Evolutionary conservation across 1,140 invertebrate genomes (phyloP).

Genomic region (Vanessa tameamea): DNA sequence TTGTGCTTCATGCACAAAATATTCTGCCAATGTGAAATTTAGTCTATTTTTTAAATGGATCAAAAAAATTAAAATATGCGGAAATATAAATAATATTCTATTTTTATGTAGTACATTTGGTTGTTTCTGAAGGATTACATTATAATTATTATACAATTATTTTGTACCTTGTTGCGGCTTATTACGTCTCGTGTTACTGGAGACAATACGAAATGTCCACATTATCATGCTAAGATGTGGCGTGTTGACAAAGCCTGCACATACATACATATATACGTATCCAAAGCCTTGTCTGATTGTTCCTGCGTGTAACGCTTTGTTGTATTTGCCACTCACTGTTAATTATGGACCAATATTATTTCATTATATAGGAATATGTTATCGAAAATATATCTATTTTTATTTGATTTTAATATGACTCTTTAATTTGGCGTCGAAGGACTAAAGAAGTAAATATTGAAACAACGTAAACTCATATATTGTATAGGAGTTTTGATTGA

Average conservation of each 20-base stretch:
- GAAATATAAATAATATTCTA: too few relatives aligned
- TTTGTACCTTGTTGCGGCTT: constrained; percentile 24
- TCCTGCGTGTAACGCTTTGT: not conserved
- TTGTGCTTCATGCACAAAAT: too few relatives aligned
- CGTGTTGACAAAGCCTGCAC: constrained; percentile 24
- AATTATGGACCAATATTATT: not conserved
- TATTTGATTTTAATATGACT: not conserved
- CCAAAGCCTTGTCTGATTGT: constrained; percentile 1
- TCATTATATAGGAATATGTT: not conserved
- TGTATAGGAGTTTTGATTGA: not conserved
- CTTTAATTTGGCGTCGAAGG: too few relatives aligned
- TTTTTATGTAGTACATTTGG: not conserved
- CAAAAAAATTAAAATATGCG: too few relatives aligned
- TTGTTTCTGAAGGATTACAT: not conserved
- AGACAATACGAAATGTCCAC: constrained; percentile 28
- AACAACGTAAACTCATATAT: too few relatives aligned
- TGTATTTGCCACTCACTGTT: constrained; percentile 1
- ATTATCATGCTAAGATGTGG: constrained; percentile 31
- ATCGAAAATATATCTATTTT: not conserved
- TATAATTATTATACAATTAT: not conserved
- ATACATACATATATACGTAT: constrained; percentile 21
- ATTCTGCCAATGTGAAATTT: too few relatives aligned
- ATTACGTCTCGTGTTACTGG: constrained; percentile 23
- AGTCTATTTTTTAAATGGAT: too few relatives aligned
- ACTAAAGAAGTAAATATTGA: too few relatives aligned